Base-by-base conservation (phyloP, 2,113 vertebrate species). In the Nycticryphes semicollaris region DNA sequence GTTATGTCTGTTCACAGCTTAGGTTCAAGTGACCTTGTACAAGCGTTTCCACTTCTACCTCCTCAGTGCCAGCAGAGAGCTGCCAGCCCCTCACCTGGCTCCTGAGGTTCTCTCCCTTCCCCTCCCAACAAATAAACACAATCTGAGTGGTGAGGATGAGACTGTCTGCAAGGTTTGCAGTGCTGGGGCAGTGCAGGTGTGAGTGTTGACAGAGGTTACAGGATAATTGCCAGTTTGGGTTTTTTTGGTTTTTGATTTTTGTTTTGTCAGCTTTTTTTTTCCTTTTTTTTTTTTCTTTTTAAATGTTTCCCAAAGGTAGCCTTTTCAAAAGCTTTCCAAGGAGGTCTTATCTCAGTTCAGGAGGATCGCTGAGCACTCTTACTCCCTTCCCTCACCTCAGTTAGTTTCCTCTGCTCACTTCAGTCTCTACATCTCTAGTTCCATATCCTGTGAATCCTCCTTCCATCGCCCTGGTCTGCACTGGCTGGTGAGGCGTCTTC, bases 391-490 rank as follows among this genome's bases (percentile, higher is more conserved):
- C 43, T 91, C 63, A 27, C 43, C 16, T 81, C 78, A 45, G 4
- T 27, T 66, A 37, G 17, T 64, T 83, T 82, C 18, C 62, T 63
- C 19, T 66, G 19, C 39, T 76, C 1, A 1, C 39, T 84, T 53
- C 62, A 48, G 22, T n/a, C 57, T 75, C 47, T 83, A 66, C 53
- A 76, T 6, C 43, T 67, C 48, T 31, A 25, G 6, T 54, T 63
- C 59, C 2, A 37, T 21, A 11, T 87, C 66, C 47, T 33, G 5
- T 86, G 45, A 11, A 14, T 11, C 6, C 24, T 48, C 25, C 30
- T 64, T 45, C 35, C 39, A 16, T 8, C 0, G 0, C 48, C 30
- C 24, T 13, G 75, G 73, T 23, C 68, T 57, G 35, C 0, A 0
- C 30, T 48, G 53, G 6, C 22, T 48, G n/a, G 18, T 50, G 3